Evolutionary conservation across 2,113 vertebrate genomes (phyloP).

Genomic region (Candoia aspera): DNA sequence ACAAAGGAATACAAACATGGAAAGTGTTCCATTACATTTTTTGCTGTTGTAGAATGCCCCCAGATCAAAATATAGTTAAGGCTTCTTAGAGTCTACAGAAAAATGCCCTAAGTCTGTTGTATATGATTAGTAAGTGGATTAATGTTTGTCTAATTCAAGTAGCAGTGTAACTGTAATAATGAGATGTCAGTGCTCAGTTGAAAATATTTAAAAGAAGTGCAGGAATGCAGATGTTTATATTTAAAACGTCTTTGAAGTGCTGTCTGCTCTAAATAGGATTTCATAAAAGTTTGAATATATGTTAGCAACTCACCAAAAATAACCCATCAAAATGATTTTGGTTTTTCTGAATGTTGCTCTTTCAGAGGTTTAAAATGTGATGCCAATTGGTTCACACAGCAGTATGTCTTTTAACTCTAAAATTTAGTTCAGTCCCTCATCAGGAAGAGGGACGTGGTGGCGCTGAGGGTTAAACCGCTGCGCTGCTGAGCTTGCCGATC

Average conservation of each 20-base stretch:
- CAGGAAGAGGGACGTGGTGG: too few relatives aligned
- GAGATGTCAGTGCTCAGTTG: neutral
- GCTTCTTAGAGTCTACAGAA: neutral
- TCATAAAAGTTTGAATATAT: neutral
- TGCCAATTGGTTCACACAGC: neutral
- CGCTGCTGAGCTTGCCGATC: too few relatives aligned
- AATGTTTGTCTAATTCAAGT: neutral
- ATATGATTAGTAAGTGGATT: neutral
- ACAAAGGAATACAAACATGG: neutral
- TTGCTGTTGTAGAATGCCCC: neutral
- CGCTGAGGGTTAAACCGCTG: too few relatives aligned
- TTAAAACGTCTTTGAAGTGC: neutral
- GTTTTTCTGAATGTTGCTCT: neutral
- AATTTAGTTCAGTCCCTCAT: neutral
- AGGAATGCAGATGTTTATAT: neutral
- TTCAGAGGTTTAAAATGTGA: neutral
- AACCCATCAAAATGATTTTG: neutral
- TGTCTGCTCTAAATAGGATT: neutral
- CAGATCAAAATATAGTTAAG: neutral
- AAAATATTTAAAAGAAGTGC: neutral
- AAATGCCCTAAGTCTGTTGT: neutral
- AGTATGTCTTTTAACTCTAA: neutral
- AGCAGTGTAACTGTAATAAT: neutral
- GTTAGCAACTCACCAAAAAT: neutral
- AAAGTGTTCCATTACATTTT: neutral